Evolutionary conservation across 2,888 invertebrate species (phyloP).

Genomic region (Stenotaenia linearis): DNA sequence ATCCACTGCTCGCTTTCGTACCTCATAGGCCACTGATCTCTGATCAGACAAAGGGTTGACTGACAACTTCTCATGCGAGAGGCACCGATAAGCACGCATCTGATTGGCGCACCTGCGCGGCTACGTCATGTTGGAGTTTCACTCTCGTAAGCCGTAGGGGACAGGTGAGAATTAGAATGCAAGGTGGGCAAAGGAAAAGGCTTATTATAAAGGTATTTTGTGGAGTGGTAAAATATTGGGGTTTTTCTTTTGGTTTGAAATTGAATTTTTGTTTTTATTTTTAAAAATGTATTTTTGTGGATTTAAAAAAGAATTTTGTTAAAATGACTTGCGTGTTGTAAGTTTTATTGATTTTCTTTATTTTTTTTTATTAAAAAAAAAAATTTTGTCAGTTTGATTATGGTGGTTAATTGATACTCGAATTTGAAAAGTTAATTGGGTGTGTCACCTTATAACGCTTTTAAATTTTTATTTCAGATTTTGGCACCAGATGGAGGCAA

Average conservation of each 20-base stretch:
- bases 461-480: too few species aligned
- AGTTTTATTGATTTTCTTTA: too few species aligned
- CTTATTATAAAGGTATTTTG: background rate
- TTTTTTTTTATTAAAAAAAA: too few species aligned
- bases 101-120: constrained; percentile 4
- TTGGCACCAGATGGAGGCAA: too few species aligned
- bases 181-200: background rate
- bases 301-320: too few species aligned
- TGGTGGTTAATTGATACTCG: too few species aligned
- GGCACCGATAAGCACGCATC: background rate
- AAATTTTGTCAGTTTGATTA: too few species aligned
- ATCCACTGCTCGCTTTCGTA: constrained; percentile 21
- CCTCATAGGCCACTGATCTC: constrained; percentile 19
- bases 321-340: too few species aligned
- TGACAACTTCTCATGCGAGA: constrained; percentile 8
- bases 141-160: background rate
- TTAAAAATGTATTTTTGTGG: background rate
- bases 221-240: background rate
- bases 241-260: background rate
- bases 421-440: too few species aligned
- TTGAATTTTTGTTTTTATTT: background rate
- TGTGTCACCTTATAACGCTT: too few species aligned
- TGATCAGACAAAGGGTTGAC: constrained; percentile 26
- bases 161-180: background rate
- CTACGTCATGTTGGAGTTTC: background rate